Conservation (phyloP, 2,113 vertebrate species). For the Ophiodon elongatus region DNA sequence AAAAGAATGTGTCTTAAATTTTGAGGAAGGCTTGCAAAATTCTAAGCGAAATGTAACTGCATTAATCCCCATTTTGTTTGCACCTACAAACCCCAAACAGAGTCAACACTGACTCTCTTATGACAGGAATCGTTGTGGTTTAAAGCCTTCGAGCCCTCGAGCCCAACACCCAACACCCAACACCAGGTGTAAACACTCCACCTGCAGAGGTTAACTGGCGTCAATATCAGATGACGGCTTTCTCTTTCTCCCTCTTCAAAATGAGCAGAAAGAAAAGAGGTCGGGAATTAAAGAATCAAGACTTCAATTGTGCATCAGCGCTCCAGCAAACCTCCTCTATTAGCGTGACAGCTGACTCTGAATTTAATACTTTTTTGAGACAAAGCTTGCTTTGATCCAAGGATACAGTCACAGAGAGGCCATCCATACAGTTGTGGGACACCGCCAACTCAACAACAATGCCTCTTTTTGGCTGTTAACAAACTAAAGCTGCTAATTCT, state of each 20-base stretch:
- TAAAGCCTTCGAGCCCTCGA: background rate
- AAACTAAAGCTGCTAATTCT: background rate
- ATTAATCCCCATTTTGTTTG: background rate
- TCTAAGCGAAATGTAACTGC: background rate
- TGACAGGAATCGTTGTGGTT: background rate
- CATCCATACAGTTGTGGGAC: background rate
- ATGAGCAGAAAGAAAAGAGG: background rate
- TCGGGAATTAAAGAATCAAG: background rate
- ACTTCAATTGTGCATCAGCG: background rate
- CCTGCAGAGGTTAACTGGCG: background rate
- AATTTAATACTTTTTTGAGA: background rate
- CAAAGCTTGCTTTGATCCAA: constrained; percentile 2
- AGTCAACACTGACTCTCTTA: background rate
- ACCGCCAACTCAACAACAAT: background rate
- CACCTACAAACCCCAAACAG: background rate
- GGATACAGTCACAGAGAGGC: background rate
- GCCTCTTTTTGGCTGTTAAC: background rate
- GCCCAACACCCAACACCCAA: too few species aligned
- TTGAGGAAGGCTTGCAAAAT: background rate
- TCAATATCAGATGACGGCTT: background rate
- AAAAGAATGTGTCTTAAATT: background rate
- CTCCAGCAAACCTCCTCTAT: background rate
- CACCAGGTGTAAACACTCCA: background rate
- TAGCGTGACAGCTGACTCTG: background rate
- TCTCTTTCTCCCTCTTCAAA: background rate